Evolutionary conservation across 2,797 vertebrate species (phyloP).

Genomic region (Crenuchus spilurus): DNA sequence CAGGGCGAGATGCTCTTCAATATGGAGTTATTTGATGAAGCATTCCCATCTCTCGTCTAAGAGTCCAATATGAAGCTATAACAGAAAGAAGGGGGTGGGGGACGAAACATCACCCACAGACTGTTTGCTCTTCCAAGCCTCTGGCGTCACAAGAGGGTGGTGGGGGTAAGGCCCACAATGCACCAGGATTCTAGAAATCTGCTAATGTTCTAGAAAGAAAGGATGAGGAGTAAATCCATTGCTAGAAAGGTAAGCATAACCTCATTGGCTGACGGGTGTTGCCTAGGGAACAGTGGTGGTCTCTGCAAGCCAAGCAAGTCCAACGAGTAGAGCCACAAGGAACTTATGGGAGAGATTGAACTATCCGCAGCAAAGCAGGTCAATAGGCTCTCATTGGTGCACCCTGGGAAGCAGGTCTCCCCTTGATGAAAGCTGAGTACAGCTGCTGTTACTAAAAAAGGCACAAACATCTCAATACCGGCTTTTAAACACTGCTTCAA

Average conservation of each 20-base stretch:
- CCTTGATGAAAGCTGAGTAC: not conserved
- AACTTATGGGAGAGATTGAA: conserved; percentile 27
- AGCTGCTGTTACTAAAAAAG: conserved; percentile 3
- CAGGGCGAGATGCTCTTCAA: conserved; percentile 39
- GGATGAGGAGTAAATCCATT: conserved; percentile 51
- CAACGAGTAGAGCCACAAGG: conserved; percentile 25
- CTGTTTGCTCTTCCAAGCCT: conserved; percentile 57
- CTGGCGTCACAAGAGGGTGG: not conserved
- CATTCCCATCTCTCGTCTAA: conserved; percentile 14
- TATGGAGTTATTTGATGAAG: conserved; percentile 57
- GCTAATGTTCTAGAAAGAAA: conserved; percentile 43
- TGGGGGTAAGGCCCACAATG: too few relatives aligned
- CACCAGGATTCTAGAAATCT: conserved; percentile 21
- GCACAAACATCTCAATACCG: not conserved
- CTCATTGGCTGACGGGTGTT: conserved; percentile 47
- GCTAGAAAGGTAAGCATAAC: conserved; percentile 38
- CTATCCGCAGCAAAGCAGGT: conserved; percentile 20
- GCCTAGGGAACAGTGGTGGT: conserved; percentile 53
- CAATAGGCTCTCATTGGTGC: conserved; percentile 40
- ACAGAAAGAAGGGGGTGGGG: conserved; percentile 14
- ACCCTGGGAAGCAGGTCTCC: conserved; percentile 26
- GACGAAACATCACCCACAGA: conserved; percentile 39
- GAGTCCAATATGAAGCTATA: conserved; percentile 50
- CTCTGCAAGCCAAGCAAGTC: conserved; percentile 33
- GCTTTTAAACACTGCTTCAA: not conserved